Evolutionary conservation across 2,888 invertebrate species (phyloP).

Genomic region (Podabrus alpinus): DNA sequence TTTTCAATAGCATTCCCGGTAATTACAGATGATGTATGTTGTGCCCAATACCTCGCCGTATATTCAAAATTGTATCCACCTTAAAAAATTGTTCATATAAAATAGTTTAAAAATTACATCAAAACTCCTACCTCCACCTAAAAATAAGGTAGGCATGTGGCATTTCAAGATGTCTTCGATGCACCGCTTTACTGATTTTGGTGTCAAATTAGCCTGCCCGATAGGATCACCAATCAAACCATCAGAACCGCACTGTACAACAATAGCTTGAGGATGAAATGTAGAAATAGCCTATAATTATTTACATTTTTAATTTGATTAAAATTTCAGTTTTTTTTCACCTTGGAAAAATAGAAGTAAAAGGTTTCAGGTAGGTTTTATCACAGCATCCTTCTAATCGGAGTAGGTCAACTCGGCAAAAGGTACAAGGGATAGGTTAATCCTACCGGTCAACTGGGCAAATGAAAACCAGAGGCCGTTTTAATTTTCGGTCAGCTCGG

Average conservation of each 20-base stretch:
- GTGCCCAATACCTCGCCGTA: slow-evolving; percentile 78
- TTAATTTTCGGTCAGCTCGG: no score
- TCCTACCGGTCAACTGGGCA: no score
- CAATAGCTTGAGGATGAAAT: slow-evolving; percentile 70
- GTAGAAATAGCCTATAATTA: slow-evolving; percentile 55
- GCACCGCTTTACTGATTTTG: slow-evolving; percentile 63
- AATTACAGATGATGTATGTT: slow-evolving; percentile 68
- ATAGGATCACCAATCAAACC: slow-evolving; percentile 73
- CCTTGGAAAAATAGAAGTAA: slow-evolving; percentile 58
- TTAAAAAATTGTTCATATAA: slow-evolving; percentile 39
- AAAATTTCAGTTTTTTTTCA: slow-evolving; percentile 45
- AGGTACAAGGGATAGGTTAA: no score
- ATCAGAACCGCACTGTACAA: slow-evolving; percentile 84
- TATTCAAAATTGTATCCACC: slow-evolving; percentile 75
- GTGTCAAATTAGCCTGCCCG: slow-evolving; percentile 72
- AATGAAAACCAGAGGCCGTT: no score
- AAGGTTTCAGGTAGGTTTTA: slow-evolving; percentile 62
- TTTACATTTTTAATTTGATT: slow-evolving; percentile 47
- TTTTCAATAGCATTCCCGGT: slow-evolving; percentile 59
- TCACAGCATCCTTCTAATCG: slow-evolving; percentile 71
- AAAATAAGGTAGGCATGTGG: slow-evolving; percentile 67
- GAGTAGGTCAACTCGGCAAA: no score
- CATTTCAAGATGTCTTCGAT: slow-evolving; percentile 61
- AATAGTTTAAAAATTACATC: neutral
- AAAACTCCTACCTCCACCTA: slow-evolving; percentile 72